A percentile compares a stretch with the other conserved stretches of the same genome.
Evolutionary conservation across 2,113 vertebrate genomes (phyloP).

Genomic region (Pteronura brasiliensis): DNA sequence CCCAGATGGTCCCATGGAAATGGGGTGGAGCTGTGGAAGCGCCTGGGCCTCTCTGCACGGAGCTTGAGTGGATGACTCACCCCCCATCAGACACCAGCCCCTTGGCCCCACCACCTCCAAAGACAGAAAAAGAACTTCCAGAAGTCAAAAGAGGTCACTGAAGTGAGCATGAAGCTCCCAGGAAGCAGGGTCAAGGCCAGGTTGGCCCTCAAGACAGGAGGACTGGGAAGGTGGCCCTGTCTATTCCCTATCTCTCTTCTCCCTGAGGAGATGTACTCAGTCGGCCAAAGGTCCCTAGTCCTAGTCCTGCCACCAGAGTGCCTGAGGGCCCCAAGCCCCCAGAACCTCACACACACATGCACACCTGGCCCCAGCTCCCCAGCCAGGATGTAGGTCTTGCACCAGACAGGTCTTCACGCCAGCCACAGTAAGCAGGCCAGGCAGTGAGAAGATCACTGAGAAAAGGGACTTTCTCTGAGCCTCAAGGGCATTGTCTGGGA

Average conservation of each 20-base stretch:
- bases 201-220: too few relatives aligned
- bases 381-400: not conserved
- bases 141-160: not conserved
- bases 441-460: not conserved
- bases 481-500: not conserved
- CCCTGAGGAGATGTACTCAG: not conserved
- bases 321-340: not conserved
- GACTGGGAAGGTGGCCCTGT: not conserved
- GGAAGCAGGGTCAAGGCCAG: not conserved
- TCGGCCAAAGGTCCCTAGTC: not conserved
- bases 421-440: not conserved
- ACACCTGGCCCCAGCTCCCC: not conserved
- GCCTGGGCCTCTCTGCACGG: not conserved
- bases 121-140: not conserved
- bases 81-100: rapidly evolving
- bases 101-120: not conserved
- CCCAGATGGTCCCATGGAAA: not conserved
- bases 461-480: not conserved
- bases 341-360: rapidly evolving
- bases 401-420: not conserved
- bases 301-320: too few relatives aligned
- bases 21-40: not conserved
- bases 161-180: not conserved
- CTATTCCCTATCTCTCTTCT: not conserved
- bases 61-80: not conserved